Evolutionary conservation across 2,113 vertebrate species (phyloP).

Genomic region (Phrynosoma blainvillii): DNA sequence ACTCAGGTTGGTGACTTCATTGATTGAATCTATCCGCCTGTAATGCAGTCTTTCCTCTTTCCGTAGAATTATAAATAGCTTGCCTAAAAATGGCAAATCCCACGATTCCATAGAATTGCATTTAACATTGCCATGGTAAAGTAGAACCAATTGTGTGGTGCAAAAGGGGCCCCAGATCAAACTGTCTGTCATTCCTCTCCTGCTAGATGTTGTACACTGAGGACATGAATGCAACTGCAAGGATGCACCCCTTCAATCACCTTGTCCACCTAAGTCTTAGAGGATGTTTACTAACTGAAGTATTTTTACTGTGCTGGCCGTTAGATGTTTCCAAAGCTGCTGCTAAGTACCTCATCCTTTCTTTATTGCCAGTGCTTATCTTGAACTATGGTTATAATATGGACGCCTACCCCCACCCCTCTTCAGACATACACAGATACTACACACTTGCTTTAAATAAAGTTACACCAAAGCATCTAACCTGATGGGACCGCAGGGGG

Average conservation of each 20-base stretch:
- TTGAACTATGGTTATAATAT: neutral
- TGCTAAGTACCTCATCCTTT: neutral
- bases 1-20: no score
- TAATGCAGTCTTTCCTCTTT: neutral
- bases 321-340: neutral
- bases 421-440: neutral
- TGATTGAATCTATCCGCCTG: no score
- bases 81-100: neutral
- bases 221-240: neutral
- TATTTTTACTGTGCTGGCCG: neutral
- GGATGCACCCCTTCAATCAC: neutral
- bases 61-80: neutral
- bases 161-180: no score
- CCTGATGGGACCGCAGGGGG: conserved; percentile 58
- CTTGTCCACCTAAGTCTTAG: neutral
- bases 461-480: conserved; percentile 54
- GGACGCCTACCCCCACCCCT: neutral
- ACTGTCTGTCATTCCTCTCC: neutral
- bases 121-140: neutral
- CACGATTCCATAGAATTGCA: neutral
- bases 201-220: neutral
- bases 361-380: neutral
- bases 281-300: neutral
- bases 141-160: no score
- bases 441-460: conserved; percentile 63